Base-by-base conservation (phyloP, 1,140 invertebrate genomes). In the Neodiprion fabricii region DNA sequence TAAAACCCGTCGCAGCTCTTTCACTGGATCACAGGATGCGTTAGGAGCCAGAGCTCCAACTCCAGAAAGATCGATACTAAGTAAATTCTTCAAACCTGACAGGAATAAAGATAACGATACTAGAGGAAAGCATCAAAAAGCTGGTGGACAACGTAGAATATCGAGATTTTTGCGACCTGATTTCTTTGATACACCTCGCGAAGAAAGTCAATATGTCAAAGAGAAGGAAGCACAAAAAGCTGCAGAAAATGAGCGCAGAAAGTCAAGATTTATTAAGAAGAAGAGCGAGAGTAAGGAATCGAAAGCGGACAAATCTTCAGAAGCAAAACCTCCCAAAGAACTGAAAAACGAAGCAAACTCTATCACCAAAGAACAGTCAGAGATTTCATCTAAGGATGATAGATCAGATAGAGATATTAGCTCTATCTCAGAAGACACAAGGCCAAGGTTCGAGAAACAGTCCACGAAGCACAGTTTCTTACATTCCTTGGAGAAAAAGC, bases 161-260 rank as follows among this genome's bases (percentile, higher is more conserved):
- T 95, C 94, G 12, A 88, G 94, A 75, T 95, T 95, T 83, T 84
- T 95, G 71, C 88, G 94, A 11, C 93, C 94, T 0, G 94, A 95
- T 82, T 95, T 95, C 81, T 95, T 93, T 79, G 94, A 95, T 72
- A 89, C 93, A 0, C 91, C 93, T 0, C 84, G 91, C 65, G 93
- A 94, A 76, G 93, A 94, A 76, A 94, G 91, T 82, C 85, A 90
- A n/a, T 92, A 92, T 77, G 88, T 90, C 1, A 93, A 93, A 74
- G 92, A 94, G 72, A 93, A 93, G 76, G 93, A 93, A 77, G 92
- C 85, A 0, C 84, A 81, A 7, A 88, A 85, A 10, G 86, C 86
- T 0, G 86, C 85, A 48, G 86, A 88, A 11, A 88, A 88, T 74
- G 87, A 88, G 66, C 78, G 87, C 0, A 79, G 86, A n/a, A 88